Evolutionary conservation across 2,113 vertebrate species (phyloP).

Genomic region (Andinoacara biseriatus): DNA sequence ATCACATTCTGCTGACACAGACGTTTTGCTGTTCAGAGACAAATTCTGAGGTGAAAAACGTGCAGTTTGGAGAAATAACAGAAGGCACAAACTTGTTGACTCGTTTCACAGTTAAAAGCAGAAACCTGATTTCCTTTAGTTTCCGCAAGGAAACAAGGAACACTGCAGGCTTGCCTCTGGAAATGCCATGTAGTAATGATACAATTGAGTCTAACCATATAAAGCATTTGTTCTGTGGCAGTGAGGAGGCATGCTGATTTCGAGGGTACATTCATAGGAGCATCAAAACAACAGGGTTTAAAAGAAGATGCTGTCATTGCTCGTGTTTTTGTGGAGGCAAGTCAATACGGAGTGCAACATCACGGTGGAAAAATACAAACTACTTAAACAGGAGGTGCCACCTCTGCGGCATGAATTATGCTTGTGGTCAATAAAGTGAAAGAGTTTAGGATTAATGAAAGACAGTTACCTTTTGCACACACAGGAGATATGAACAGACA

Average conservation of each 20-base stretch:
- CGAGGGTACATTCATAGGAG: not conserved
- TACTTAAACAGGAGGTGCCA: constrained; percentile 2
- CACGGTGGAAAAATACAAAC: not conserved
- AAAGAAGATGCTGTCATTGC: not conserved
- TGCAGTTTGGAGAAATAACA: not conserved
- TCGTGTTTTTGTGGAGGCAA: not conserved
- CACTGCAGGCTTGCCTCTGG: not conserved
- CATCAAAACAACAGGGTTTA: not conserved
- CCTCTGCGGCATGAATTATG: not conserved
- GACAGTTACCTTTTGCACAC: not conserved
- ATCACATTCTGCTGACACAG: not conserved
- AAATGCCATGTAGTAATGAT: not conserved
- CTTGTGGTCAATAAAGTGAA: constrained; percentile 10
- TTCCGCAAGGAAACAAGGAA: not conserved
- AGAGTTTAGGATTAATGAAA: constrained; percentile 19
- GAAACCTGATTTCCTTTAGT: not conserved
- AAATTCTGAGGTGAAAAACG: not conserved
- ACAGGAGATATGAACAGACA: constrained; percentile 29
- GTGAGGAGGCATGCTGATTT: too few relatives aligned
- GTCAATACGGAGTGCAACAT: not conserved
- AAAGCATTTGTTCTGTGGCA: too few relatives aligned
- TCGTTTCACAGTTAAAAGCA: not conserved
- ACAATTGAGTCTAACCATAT: too few relatives aligned
- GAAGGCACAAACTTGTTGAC: not conserved
- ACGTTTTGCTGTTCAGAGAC: not conserved